Conservation (phyloP, 2,888 invertebrate species). For the Agapetus fuscipes region DNA sequence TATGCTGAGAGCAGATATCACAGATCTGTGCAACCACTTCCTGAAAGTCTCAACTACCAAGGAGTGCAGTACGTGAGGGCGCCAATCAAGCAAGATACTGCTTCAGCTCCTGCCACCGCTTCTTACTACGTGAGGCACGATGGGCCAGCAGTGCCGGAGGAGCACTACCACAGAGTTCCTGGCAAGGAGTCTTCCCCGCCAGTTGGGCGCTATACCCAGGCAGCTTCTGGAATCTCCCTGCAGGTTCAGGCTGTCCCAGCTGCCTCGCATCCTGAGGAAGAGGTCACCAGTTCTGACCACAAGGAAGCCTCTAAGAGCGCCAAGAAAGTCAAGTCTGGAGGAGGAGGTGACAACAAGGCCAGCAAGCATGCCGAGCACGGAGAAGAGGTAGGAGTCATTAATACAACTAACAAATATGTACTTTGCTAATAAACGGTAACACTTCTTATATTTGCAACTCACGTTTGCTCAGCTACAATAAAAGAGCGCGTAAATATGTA, state of each 20-base stretch:
- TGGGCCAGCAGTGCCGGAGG: conserved; percentile 13
- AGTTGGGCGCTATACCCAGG: conserved; percentile 25
- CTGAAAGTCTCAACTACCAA: conserved; percentile 9
- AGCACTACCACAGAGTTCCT: conserved; percentile 37
- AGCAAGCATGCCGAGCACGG: conserved; percentile 36
- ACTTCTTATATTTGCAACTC: no score
- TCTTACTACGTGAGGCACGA: background rate
- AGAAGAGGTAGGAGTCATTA: conserved; percentile 39
- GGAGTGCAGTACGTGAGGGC: conserved; percentile 15
- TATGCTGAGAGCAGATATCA: conserved; percentile 3
- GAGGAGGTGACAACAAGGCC: conserved; percentile 14
- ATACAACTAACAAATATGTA: no score
- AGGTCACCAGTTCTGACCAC: conserved; percentile 12
- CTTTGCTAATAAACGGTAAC: no score
- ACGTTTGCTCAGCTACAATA: no score
- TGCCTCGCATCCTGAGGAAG: conserved; percentile 3
- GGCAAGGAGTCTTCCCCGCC: conserved; percentile 27
- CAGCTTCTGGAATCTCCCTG: conserved; percentile 19
- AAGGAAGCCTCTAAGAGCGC: conserved; percentile 22
- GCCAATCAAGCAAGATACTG: background rate
- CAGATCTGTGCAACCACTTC: conserved; percentile 4
- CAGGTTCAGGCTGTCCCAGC: conserved; percentile 19
- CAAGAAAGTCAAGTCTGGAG: background rate
- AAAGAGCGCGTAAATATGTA: no score
- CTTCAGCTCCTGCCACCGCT: background rate